These are phyloP conservation scores for Carduelis carduelis DNA, from an alignment of 2,797 vertebrate species.

Conservation along the genomic window DNA sequence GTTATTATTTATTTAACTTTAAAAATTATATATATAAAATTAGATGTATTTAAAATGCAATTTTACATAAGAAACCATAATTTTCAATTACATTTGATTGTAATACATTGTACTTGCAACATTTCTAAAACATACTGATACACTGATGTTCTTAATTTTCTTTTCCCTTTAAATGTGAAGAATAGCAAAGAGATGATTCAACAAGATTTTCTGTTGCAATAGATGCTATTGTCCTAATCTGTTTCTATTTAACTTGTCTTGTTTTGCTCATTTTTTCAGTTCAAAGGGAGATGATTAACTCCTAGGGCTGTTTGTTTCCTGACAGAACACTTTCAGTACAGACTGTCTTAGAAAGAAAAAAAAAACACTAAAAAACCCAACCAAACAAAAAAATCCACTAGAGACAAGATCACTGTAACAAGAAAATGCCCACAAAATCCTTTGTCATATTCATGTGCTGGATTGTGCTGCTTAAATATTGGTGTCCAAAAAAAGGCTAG, in stretches of 20 bases:
- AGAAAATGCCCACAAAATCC: background rate
- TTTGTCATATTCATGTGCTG: background rate
- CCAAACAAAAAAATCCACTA: background rate
- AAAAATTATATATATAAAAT: background rate
- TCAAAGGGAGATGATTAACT: background rate
- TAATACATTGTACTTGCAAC: background rate
- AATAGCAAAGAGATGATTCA: background rate
- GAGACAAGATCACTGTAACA: background rate
- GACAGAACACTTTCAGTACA: background rate
- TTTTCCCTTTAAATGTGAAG: background rate
- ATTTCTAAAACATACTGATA: background rate
- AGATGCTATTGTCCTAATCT: background rate
- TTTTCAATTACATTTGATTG: background rate
- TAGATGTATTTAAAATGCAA: background rate
- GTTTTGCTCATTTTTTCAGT: background rate
- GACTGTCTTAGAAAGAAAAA: background rate
- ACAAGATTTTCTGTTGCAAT: background rate
- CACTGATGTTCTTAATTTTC: background rate
- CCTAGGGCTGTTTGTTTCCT: background rate
- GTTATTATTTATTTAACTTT: background rate
- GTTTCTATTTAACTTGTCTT: background rate
- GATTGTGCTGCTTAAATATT: background rate
- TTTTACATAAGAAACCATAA: background rate
- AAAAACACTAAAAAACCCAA: too few species aligned
- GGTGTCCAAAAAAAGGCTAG: background rate